Base-by-base conservation (phyloP, 1,140 invertebrate species). In the Drosophila subpulchrella region DNA sequence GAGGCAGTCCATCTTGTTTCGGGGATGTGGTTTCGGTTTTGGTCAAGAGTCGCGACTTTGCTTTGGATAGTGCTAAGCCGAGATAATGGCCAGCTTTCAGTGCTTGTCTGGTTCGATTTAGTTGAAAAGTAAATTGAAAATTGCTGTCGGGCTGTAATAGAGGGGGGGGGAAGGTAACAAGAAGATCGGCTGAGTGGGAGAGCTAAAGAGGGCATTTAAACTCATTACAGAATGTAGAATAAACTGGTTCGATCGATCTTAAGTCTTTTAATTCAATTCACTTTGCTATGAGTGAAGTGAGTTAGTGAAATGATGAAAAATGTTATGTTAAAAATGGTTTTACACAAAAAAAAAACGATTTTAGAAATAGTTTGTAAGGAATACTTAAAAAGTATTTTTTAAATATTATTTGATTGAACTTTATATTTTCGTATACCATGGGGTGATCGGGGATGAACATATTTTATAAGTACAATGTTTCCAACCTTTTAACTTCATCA, bases 1-100 rank as follows among this genome's bases (percentile, higher is more conserved):
- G 81, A 78, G 81, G 60, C 81, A 78, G 77, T 85, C 66, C 79
- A 85, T 85, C 81, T 81, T 65, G 41, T 59, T 63, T 55, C n/a
- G 32, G 32, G 32, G 11, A 41, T 36, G 41, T 48, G 30, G 13
- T 10, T 8, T 34, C 7, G 8, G 32, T 10, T 10, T 30, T 38
- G n/a, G 50, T 56, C 58, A 30, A 60, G 48, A 7, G 59, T 15
- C 15, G 20, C 17, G 24, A 27, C 30, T 48, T 48, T 30, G 24
- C 12, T 8, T 34, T 24, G 71, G 44, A 56, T 54, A 57, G 65
- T 67, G 65, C 65, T 67, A 67, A 67, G 46, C 61, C 44, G 65
- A 66, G 65, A 67, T 67, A 67, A 67, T 67, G 65, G 61, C 41
- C 46, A 48, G 63, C 61, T 67, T 67, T 67, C 65, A 67, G 46